These are phyloP conservation scores for Leontopithecus rosalia DNA, from an alignment of 2,797 vertebrate species.

Conservation along the genomic window DNA sequence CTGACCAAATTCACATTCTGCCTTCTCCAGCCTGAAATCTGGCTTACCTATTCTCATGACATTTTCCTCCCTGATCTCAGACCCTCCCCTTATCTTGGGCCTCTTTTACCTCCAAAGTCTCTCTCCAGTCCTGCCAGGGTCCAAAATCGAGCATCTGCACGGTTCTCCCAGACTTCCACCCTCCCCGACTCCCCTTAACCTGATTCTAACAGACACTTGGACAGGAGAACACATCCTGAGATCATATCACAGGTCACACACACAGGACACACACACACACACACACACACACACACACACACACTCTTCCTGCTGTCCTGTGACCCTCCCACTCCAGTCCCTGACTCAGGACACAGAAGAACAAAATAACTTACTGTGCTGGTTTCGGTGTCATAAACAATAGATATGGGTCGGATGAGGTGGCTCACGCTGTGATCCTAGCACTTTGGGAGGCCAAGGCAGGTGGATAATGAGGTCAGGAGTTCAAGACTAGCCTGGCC, in stretches of 20 bases:
- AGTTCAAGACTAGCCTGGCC: too few relatives aligned
- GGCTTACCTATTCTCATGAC: not conserved
- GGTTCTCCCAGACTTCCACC: not conserved
- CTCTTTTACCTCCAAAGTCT: not conserved
- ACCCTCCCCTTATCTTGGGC: not conserved
- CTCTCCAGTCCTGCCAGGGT: not conserved
- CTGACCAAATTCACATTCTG: not conserved
- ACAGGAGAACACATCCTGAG: not conserved
- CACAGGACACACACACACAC: too few relatives aligned
- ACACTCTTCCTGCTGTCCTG: slow-evolving; percentile 27
- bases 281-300: not conserved
- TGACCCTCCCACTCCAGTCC: not conserved
- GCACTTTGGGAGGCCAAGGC: too few relatives aligned
- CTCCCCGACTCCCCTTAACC: not conserved
- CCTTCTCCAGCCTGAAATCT: not conserved
- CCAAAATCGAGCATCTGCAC: too few relatives aligned
- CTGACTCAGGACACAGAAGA: not conserved
- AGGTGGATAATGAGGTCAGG: too few relatives aligned
- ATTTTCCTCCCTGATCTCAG: not conserved
- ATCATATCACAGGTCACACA: not conserved
- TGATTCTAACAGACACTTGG: not conserved
- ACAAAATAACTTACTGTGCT: not conserved
- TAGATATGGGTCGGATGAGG: not conserved
- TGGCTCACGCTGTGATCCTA: too few relatives aligned
- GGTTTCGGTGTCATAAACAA: not conserved